A percentile compares a stretch with the other conserved stretches of the same genome.
These are phyloP conservation scores for Ptychoptera contaminata DNA, from an alignment of 2,888 invertebrate species.

Conservation along the genomic window DNA sequence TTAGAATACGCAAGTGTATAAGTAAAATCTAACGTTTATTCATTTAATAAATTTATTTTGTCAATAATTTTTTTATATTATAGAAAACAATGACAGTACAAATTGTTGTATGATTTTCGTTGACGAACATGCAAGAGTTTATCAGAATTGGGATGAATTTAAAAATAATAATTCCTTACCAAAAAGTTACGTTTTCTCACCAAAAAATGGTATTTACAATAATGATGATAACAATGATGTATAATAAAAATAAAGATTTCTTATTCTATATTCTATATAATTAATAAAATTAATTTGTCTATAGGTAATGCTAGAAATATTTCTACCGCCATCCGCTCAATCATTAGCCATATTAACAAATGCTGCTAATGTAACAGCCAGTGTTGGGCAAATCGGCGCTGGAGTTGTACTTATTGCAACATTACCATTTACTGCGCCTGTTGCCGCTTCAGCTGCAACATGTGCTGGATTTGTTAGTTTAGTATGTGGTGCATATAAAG, in stretches of 20 bases:
- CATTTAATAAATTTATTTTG: too few species aligned
- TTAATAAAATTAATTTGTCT: not conserved
- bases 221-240: slow-evolving; percentile 12
- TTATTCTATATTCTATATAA: not conserved
- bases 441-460: too few species aligned
- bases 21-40: slow-evolving; percentile 16
- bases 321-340: not conserved
- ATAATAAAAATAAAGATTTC: too few species aligned
- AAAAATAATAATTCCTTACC: slow-evolving; percentile 29
- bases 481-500: slow-evolving; percentile 13
- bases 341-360: not conserved
- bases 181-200: slow-evolving; percentile 31
- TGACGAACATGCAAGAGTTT: slow-evolving; percentile 29
- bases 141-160: slow-evolving; percentile 32
- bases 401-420: too few species aligned
- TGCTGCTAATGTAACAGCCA: not conserved
- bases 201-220: slow-evolving; percentile 27
- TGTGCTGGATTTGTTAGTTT: slow-evolving; percentile 16
- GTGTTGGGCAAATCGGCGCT: not conserved
- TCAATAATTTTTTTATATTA: not conserved
- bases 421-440: too few species aligned
- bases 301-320: slow-evolving; percentile 4
- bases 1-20: slow-evolving; percentile 23
- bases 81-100: slow-evolving; percentile 14
- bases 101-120: slow-evolving; percentile 25